Evolutionary conservation across 2,113 vertebrate genomes (phyloP).

Genomic region (Anas platyrhynchos): DNA sequence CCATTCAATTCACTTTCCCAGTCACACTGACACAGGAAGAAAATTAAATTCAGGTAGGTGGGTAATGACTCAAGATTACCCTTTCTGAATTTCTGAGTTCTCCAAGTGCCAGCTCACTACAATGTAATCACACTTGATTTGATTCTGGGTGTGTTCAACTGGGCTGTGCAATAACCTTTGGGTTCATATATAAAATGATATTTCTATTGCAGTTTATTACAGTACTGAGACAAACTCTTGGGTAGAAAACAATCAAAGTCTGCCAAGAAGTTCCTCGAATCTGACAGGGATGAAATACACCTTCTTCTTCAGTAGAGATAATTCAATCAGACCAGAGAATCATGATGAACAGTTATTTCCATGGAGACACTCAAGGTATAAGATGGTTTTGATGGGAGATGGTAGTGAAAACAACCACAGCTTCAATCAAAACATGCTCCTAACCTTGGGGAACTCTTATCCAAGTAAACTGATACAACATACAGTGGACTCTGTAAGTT

Average conservation of each 20-base stretch:
- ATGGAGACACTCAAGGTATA: not conserved
- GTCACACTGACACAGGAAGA: not conserved
- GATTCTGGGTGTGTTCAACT: not conserved
- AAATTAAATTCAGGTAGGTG: not conserved
- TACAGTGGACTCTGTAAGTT: not conserved
- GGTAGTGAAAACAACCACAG: not conserved
- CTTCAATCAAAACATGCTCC: not conserved
- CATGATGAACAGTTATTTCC: not conserved
- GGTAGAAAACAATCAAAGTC: not conserved
- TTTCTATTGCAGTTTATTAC: slow-evolving; percentile 4
- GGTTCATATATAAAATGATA: slow-evolving; percentile 1
- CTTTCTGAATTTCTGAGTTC: not conserved
- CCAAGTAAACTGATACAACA: not conserved
- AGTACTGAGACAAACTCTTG: not conserved
- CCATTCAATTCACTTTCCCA: not conserved
- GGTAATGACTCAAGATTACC: not conserved
- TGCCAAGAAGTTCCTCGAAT: not conserved
- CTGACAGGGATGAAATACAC: not conserved
- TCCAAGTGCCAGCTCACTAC: not conserved
- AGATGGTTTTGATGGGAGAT: not conserved
- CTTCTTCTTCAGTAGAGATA: not conserved
- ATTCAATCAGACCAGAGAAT: not conserved
- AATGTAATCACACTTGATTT: not conserved
- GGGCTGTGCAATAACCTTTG: not conserved
- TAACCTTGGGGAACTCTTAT: not conserved